A percentile compares a stretch with the other conserved stretches of the same genome.
Evolutionary conservation across 2,888 invertebrate species (phyloP).

Genomic region (Idaea straminata): DNA sequence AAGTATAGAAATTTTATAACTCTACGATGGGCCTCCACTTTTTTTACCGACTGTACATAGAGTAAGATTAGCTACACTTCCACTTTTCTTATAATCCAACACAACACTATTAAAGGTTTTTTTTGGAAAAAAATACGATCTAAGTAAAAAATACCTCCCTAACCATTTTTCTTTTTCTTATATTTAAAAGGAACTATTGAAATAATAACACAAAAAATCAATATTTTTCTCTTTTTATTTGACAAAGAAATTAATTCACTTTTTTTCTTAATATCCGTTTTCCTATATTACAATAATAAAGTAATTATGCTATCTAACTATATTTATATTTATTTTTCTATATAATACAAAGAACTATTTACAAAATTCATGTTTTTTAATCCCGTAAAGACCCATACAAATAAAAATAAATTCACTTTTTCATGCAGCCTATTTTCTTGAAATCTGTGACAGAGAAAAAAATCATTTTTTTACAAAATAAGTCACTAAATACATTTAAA

Average conservation of each 20-base stretch:
- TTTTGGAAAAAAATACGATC: too few relatives aligned
- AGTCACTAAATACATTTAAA: conserved; percentile 39
- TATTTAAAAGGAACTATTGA: conserved; percentile 1
- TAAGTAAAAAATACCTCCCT: background rate
- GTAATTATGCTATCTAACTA: conserved; percentile 77
- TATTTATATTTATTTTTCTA: conserved; percentile 71
- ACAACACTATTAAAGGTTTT: too few relatives aligned
- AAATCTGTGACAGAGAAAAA: background rate
- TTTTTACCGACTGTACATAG: too few relatives aligned
- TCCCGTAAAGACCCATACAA: conserved; percentile 71
- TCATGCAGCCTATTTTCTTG: background rate
- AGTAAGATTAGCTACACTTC: too few relatives aligned
- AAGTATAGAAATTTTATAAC: too few relatives aligned
- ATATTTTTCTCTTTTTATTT: conserved; percentile 74
- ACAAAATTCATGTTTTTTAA: conserved; percentile 55
- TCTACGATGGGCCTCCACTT: too few relatives aligned
- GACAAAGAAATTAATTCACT: conserved; percentile 79
- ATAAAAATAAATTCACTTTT: conserved; percentile 43
- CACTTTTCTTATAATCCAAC: too few relatives aligned
- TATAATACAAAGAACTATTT: conserved; percentile 77
- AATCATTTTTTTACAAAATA: conserved; percentile 41
- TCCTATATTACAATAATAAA: conserved; percentile 76
- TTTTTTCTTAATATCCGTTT: conserved; percentile 69
- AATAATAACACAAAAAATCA: conserved; percentile 54
- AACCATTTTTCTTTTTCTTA: too few relatives aligned